These are phyloP conservation scores for Anthonomus grandis DNA, from an alignment of 1,140 invertebrate genomes.

Conservation along the genomic window DNA sequence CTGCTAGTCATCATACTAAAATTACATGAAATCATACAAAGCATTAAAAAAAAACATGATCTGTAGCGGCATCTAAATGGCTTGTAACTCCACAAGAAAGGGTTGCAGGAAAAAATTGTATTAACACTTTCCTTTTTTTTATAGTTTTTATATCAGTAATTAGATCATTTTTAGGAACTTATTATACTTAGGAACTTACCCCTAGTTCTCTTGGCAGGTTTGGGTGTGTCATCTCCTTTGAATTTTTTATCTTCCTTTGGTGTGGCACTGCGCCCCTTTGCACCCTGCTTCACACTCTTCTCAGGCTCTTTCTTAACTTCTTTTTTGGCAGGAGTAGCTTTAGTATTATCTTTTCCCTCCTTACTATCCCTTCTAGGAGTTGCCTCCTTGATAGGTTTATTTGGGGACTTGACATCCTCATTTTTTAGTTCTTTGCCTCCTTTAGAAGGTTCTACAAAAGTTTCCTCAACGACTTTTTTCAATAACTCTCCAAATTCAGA, in stretches of 20 bases:
- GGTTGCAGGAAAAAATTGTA: no score
- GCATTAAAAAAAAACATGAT: no score
- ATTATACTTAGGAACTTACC: no score
- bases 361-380: constrained; percentile 41
- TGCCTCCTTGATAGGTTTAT: constrained; percentile 33
- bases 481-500: constrained; percentile 63
- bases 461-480: constrained; percentile 55
- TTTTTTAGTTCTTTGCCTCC: constrained; percentile 39
- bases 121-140: no score
- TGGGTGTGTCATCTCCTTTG: constrained; percentile 43
- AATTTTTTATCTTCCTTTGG: constrained; percentile 39
- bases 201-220: constrained; percentile 43
- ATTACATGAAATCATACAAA: no score
- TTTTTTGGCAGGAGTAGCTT: constrained; percentile 33
- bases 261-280: constrained; percentile 35
- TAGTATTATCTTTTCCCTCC: constrained; percentile 45
- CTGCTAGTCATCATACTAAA: no score
- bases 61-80: no score
- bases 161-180: no score
- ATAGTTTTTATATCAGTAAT: no score
- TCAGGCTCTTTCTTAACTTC: constrained; percentile 43
- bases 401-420: constrained; percentile 51
- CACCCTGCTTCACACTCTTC: constrained; percentile 35
- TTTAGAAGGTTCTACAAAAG: constrained; percentile 49
- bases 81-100: no score